Evolutionary conservation across 2,888 invertebrate genomes (phyloP).

Genomic region (Coenonympha arcania): DNA sequence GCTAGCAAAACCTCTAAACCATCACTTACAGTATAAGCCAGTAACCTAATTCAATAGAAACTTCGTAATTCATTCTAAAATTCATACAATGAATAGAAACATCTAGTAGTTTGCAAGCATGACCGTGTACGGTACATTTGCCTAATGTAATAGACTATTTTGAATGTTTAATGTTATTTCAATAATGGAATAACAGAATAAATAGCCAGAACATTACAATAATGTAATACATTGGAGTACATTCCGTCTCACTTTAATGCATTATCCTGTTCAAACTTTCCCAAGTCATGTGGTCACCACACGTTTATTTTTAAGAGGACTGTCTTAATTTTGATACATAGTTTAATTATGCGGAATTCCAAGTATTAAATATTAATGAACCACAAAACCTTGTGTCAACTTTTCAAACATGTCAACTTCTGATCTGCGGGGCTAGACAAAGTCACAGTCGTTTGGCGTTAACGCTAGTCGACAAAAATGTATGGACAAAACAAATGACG

Average conservation of each 20-base stretch:
- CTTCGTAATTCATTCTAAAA: neutral
- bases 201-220: conserved; percentile 15
- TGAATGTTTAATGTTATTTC: conserved; percentile 23
- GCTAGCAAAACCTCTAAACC: neutral
- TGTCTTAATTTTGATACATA: neutral
- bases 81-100: neutral
- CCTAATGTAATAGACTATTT: conserved; percentile 20
- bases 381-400: no score
- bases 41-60: neutral
- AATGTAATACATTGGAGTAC: conserved; percentile 12
- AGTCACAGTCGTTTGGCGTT: no score
- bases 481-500: no score
- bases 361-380: no score
- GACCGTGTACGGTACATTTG: conserved; percentile 1
- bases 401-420: no score
- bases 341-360: no score
- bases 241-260: conserved; percentile 8
- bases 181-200: conserved; percentile 20
- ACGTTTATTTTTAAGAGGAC: neutral
- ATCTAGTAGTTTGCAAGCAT: neutral
- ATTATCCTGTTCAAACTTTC: conserved; percentile 9
- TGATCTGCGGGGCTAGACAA: no score
- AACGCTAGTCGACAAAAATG: no score
- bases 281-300: conserved; percentile 5
- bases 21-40: no score